A percentile compares a stretch with the other conserved stretches of the same genome.
phyloP scores from a whole-genome alignment of 1,140 invertebrate genomes.

The Cecropterus lyciades region DNA sequence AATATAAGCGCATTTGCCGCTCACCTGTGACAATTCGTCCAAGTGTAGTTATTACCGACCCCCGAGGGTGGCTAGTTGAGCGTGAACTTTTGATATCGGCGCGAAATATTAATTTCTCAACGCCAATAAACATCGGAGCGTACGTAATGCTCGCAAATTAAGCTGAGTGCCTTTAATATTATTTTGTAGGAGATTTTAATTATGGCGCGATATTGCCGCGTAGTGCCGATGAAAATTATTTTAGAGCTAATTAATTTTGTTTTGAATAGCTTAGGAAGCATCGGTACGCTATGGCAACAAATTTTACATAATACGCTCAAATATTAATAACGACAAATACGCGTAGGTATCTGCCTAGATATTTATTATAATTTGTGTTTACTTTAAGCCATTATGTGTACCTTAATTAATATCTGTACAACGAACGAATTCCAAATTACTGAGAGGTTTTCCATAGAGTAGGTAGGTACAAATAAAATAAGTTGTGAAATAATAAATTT shows the following conservation, averaged over 20 bases:
- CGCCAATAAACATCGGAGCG: conserved; percentile 76
- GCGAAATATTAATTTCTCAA: conserved; percentile 83
- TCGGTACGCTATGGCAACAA: conserved; percentile 23
- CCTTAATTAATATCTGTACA: too few species aligned
- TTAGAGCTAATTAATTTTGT: conserved; percentile 61
- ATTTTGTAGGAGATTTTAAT: conserved; percentile 78
- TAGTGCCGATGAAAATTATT: conserved; percentile 58
- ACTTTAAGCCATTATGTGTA: too few species aligned
- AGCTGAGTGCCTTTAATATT: conserved; percentile 79
- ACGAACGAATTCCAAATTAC: too few species aligned
- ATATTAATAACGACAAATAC: conserved; percentile 25
- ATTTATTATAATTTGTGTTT: conserved; percentile 2
- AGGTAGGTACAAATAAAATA: too few species aligned
- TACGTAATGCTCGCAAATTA: conserved; percentile 80
- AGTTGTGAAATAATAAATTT: too few species aligned
- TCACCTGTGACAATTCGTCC: conserved; percentile 78
- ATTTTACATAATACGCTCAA: conserved; percentile 30
- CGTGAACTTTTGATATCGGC: conserved; percentile 82
- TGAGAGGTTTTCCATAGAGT: too few species aligned
- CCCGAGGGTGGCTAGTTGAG: conserved; percentile 77
- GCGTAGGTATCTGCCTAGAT: not conserved
- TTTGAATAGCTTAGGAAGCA: conserved; percentile 46
- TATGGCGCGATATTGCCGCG: conserved; percentile 64
- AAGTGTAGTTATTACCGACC: conserved; percentile 73
- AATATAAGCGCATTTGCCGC: conserved; percentile 78